Evolutionary conservation across 2,113 vertebrate species (phyloP).

Genomic region (Crotalus helleri): DNA sequence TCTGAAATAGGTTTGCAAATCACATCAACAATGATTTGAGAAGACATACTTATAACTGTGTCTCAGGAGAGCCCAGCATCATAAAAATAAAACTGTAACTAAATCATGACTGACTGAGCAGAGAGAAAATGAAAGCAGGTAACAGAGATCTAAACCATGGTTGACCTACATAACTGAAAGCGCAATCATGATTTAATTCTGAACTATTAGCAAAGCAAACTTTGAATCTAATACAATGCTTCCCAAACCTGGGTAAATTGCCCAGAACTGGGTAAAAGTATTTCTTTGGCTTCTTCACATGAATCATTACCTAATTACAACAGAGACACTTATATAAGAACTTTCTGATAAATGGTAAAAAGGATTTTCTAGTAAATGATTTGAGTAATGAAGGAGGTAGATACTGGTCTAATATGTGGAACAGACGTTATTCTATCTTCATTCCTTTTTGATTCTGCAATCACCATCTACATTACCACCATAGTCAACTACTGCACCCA

Average conservation of each 20-base stretch:
- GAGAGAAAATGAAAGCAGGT: background rate
- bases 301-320: no score
- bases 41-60: background rate
- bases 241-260: background rate
- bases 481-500: background rate
- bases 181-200: background rate
- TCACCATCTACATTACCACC: background rate
- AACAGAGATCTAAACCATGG: background rate
- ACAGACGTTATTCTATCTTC: background rate
- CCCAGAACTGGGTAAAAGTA: no score
- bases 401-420: background rate
- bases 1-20: background rate
- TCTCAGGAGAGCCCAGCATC: background rate
- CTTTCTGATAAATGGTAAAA: no score
- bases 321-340: no score
- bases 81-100: background rate
- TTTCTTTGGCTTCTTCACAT: no score
- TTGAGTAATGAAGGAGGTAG: no score
- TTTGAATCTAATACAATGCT: background rate
- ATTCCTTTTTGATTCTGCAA: background rate
- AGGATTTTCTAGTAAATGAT: background rate
- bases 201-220: background rate
- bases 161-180: background rate
- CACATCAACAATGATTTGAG: background rate
- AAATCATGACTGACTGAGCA: background rate